These are phyloP conservation scores for Tretioscincus oriximinensis DNA, from an alignment of 2,113 vertebrate genomes.

Conservation along the genomic window DNA sequence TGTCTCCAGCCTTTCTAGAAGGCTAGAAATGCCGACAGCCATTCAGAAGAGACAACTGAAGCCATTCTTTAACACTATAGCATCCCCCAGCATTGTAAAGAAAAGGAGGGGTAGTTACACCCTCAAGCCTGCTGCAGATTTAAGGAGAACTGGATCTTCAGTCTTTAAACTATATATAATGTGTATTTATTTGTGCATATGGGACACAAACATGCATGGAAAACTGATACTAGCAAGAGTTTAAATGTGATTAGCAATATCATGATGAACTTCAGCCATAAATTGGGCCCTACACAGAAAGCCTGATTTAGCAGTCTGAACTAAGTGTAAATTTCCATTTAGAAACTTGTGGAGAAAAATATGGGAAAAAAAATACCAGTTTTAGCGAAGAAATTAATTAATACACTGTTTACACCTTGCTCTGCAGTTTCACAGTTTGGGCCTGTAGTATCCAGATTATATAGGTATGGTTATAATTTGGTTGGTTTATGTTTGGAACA, in stretches of 20 bases:
- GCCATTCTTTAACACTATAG: constrained; percentile 49
- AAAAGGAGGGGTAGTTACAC: background rate
- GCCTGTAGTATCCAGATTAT: background rate
- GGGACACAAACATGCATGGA: background rate
- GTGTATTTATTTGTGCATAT: background rate
- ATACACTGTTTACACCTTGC: background rate
- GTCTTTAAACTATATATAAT: background rate
- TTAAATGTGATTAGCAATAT: background rate
- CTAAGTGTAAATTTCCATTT: background rate
- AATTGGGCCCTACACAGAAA: background rate
- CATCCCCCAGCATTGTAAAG: constrained; percentile 37
- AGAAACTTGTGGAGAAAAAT: background rate
- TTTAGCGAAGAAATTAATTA: background rate
- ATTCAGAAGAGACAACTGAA: constrained; percentile 69
- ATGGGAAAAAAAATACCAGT: background rate
- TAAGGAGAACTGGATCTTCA: constrained; percentile 39
- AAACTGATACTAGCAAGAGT: background rate
- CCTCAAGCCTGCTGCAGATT: constrained; percentile 47
- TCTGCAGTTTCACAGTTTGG: background rate
- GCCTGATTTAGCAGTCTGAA: background rate
- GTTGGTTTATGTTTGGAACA: background rate
- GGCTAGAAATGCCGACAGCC: constrained; percentile 65
- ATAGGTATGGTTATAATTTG: background rate
- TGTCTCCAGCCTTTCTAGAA: constrained; percentile 77
- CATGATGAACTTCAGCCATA: background rate